Percentiles rank a stretch among this genome's conserved stretches.
Conservation (phyloP, 2,113 vertebrate species). For the Euleptes europaea region DNA sequence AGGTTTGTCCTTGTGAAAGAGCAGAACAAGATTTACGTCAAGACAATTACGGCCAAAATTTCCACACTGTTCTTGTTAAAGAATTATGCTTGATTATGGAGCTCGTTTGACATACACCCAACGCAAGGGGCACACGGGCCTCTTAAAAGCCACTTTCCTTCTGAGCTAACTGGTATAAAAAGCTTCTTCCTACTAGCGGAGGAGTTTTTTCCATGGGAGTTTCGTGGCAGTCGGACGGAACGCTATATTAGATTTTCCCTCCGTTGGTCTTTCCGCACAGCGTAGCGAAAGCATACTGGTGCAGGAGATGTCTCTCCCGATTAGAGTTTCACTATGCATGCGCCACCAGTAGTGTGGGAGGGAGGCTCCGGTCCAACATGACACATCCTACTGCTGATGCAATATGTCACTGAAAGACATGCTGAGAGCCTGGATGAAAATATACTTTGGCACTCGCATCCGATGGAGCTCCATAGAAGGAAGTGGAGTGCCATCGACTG, state of each 20-base stretch:
- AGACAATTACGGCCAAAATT: too few species aligned
- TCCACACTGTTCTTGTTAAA: not conserved
- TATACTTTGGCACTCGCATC: conserved; percentile 17
- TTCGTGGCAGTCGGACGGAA: not conserved
- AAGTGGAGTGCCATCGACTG: conserved; percentile 20
- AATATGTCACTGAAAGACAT: conserved; percentile 32
- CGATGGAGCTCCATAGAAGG: conserved; percentile 27
- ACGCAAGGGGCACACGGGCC: not conserved
- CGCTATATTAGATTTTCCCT: not conserved
- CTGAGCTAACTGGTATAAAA: not conserved
- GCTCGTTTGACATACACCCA: not conserved
- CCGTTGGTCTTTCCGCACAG: not conserved
- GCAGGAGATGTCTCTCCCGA: not conserved
- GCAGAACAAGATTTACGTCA: not conserved
- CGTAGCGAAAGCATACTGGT: not conserved
- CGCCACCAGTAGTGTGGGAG: conserved; percentile 24
- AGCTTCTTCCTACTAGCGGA: not conserved
- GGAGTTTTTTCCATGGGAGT: not conserved
- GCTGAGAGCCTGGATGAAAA: conserved; percentile 34
- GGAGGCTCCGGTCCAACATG: conserved; percentile 33
- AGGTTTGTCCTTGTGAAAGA: not conserved
- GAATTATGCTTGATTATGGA: not conserved
- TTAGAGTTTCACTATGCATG: conserved; percentile 15
- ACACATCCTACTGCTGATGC: conserved; percentile 36
- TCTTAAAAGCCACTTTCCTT: not conserved